Percentiles rank a stretch among this genome's conserved stretches.
Evolutionary conservation across 2,113 vertebrate species (phyloP).

Genomic region (Pogonocichla stellata): DNA sequence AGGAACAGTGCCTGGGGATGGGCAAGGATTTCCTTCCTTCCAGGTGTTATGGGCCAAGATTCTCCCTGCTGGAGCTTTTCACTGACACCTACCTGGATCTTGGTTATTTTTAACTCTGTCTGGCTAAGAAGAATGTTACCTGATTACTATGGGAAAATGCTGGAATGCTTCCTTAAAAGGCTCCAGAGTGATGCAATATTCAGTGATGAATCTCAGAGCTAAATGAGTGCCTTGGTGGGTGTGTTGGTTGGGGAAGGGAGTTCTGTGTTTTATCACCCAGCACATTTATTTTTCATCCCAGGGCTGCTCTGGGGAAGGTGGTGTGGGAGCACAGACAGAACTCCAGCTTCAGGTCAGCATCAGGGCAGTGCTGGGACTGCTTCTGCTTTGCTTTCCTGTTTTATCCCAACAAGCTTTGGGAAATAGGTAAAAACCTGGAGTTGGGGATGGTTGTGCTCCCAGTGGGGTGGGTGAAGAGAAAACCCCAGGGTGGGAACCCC

Average conservation of each 20-base stretch:
- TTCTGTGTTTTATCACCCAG: constrained; percentile 8
- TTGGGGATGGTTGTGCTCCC: not conserved
- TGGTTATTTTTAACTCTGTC: not conserved
- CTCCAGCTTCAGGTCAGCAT: not conserved
- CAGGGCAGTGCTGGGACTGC: not conserved
- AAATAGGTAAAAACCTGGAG: not conserved
- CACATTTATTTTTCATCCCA: not conserved
- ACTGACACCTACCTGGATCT: not conserved
- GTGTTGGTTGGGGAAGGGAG: not conserved
- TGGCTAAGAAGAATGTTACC: not conserved
- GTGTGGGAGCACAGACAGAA: not conserved
- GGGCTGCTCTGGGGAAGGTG: not conserved
- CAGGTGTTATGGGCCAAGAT: not conserved
- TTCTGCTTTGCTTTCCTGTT: not conserved
- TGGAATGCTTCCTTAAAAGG: constrained; percentile 22
- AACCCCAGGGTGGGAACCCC: fast-evolving
- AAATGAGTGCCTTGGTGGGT: not conserved
- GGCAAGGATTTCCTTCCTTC: not conserved
- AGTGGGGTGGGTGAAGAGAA: not conserved
- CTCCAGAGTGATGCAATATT: not conserved
- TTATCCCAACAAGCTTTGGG: not conserved
- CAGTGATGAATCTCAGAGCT: constrained; percentile 15
- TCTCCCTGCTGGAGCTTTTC: not conserved
- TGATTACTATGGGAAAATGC: not conserved
- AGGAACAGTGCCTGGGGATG: not conserved